phyloP scores from a whole-genome alignment of 2,113 vertebrate genomes.

The Epinephelus lanceolatus region DNA sequence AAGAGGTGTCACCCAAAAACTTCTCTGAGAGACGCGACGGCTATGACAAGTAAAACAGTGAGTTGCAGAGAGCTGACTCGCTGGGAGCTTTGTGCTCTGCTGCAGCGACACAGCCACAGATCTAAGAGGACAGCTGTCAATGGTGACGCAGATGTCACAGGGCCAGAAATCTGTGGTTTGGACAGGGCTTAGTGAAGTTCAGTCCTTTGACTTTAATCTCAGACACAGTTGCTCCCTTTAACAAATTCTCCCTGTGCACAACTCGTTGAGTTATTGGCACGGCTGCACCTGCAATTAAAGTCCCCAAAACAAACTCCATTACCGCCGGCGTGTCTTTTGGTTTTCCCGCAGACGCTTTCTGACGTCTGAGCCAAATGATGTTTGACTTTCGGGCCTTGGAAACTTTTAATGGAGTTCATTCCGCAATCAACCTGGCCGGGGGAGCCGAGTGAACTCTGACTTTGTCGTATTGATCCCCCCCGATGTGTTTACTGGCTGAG shows the following conservation, averaged over 20 bases:
- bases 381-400: conserved; percentile 81
- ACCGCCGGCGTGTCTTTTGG: conserved; percentile 44
- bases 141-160: conserved; percentile 39
- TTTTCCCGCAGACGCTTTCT: conserved; percentile 55
- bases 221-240: conserved; percentile 42
- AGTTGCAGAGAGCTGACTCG: conserved; percentile 5
- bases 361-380: conserved; percentile 75
- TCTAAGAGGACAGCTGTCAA: conserved; percentile 62
- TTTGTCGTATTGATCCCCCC: conserved; percentile 80
- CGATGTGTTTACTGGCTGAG: conserved; percentile 77
- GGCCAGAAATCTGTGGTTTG: conserved; percentile 22
- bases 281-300: conserved; percentile 73
- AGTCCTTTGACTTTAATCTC: conserved; percentile 64
- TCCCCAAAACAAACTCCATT: conserved; percentile 74
- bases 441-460: conserved; percentile 82
- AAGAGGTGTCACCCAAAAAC: conserved; percentile 47
- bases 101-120: conserved; percentile 30
- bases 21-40: conserved; percentile 2
- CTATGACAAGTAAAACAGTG: conserved; percentile 31
- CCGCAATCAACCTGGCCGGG: conserved; percentile 76
- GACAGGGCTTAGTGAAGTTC: conserved; percentile 50
- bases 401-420: conserved; percentile 81
- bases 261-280: conserved; percentile 54
- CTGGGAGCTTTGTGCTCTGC: conserved; percentile 8
- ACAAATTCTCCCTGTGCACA: conserved; percentile 39